Percentiles rank a stretch among this genome's conserved stretches.
These are phyloP conservation scores for Actinostola sp. DNA, from an alignment of 92 coral and sea anemone species.

Conservation along the genomic window DNA sequence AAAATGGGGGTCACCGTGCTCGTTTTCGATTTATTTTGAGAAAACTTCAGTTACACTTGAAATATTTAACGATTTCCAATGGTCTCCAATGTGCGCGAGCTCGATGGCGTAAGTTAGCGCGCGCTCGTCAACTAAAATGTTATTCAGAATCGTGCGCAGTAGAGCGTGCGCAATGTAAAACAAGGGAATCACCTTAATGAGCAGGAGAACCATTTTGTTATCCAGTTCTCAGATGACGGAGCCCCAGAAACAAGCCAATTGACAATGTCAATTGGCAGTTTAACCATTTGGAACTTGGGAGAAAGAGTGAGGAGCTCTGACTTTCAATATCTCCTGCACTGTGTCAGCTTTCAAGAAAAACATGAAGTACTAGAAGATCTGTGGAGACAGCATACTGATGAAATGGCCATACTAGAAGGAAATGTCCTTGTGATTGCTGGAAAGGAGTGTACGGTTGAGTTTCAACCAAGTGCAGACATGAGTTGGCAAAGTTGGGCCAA, in stretches of 20 bases:
- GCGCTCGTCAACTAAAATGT: too few species aligned
- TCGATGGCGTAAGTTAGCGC: too few species aligned
- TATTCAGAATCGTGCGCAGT: too few species aligned
- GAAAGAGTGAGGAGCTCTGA: slow-evolving; percentile 64
- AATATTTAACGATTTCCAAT: too few species aligned
- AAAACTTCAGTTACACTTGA: too few species aligned
- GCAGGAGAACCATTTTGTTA: slow-evolving; percentile 52
- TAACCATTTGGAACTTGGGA: slow-evolving; percentile 71
- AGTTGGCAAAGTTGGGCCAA: slow-evolving; percentile 77
- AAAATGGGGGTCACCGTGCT: too few species aligned
- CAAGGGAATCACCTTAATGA: too few species aligned
- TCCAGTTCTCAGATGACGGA: slow-evolving; percentile 72
- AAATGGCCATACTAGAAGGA: slow-evolving; percentile 53
- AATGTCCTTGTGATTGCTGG: slow-evolving; percentile 42
- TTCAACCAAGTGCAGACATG: slow-evolving; percentile 65
- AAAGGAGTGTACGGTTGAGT: slow-evolving; percentile 59
- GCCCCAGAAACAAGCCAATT: slow-evolving; percentile 76
- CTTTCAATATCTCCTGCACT: slow-evolving; percentile 56
- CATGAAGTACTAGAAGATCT: slow-evolving; percentile 57
- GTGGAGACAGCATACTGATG: slow-evolving; percentile 58
- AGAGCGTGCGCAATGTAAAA: too few species aligned
- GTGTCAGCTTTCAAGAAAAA: slow-evolving; percentile 43
- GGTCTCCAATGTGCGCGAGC: too few species aligned
- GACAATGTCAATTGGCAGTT: slow-evolving; percentile 74
- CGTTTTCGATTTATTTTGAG: too few species aligned